Base-by-base conservation (phyloP, 2,888 invertebrate genomes). In the Celastrina argiolus region DNA sequence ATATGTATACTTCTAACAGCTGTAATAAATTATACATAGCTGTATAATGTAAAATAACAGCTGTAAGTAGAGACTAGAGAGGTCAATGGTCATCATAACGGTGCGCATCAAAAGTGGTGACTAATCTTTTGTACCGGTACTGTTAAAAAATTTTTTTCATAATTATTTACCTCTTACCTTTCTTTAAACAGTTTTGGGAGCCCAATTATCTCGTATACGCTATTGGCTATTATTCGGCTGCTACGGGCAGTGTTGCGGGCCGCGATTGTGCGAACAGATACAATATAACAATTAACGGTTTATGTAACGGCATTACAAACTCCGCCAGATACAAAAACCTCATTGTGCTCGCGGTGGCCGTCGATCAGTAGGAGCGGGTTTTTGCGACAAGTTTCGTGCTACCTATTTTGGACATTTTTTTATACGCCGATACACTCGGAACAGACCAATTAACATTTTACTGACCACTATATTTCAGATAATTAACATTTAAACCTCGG, bases 251-350 rank as follows among this genome's bases (percentile, higher is more conserved):
- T 42, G 31, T 31, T 36, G 18, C 18, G 45, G 18, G 45, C 45
- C 45, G 5, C 22, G 22, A 22, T 51, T 51, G 22, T 51, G 22
- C 22, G 51, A 51, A 51, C 18, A 12, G 22, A 34, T 18, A 59
- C 36, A 59, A 59, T 59, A 12, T 34, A 61, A 61, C 39, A 61
- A 61, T 61, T 39, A 61, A 61, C 61, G 39, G 61, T 39, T 16
- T 22, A 36, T 61, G 36, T 61, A 61, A 61, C 61, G 61, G 61
- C 22, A 61, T 12, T 61, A 22, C 12, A 61, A 61, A 61, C 61
- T 61, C n/a, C 34, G 26, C n/a, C 58, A 7, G 58, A 10, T 58
- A 58, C 58, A 58, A 58, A 45, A 58, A 58, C 28, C 7, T 58
- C n/a, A 58, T 58, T 58, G 28, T 58, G 31, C 58, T 31, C 31